A percentile compares a stretch with the other conserved stretches of the same genome.
These are phyloP conservation scores for Poecilobothrus nobilitatus DNA, from an alignment of 2,888 invertebrate genomes.

Conservation along the genomic window DNA sequence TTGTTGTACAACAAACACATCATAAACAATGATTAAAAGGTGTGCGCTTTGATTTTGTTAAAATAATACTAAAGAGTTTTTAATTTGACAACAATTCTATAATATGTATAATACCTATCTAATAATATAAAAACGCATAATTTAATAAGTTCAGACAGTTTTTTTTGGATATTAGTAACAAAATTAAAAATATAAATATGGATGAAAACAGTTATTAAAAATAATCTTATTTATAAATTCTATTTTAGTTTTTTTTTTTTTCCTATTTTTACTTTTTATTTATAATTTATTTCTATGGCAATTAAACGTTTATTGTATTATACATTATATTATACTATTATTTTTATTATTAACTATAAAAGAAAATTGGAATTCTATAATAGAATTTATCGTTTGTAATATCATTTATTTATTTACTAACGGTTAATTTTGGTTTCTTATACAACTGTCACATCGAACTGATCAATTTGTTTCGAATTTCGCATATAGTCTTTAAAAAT, in stretches of 20 bases:
- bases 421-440: too few species aligned
- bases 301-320: background rate
- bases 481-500: too few species aligned
- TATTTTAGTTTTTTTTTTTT: background rate
- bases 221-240: background rate
- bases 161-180: too few species aligned
- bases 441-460: too few species aligned
- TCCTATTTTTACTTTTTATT: background rate
- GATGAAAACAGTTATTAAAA: constrained; percentile 5
- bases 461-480: too few species aligned
- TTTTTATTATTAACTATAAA: too few species aligned
- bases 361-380: too few species aligned
- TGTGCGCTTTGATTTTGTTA: background rate
- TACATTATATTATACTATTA: background rate
- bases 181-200: background rate
- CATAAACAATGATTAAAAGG: background rate
- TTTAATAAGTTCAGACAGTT: too few species aligned
- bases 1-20: background rate
- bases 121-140: too few species aligned
- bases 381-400: too few species aligned
- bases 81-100: background rate
- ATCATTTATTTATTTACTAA: too few species aligned
- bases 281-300: background rate
- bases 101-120: too few species aligned
- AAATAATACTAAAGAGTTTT: background rate